A percentile compares a stretch with the other conserved stretches of the same genome.
phyloP scores from a whole-genome alignment of 37 sponge, comb jelly and placozoan species.

The Spongilla lacustris region DNA sequence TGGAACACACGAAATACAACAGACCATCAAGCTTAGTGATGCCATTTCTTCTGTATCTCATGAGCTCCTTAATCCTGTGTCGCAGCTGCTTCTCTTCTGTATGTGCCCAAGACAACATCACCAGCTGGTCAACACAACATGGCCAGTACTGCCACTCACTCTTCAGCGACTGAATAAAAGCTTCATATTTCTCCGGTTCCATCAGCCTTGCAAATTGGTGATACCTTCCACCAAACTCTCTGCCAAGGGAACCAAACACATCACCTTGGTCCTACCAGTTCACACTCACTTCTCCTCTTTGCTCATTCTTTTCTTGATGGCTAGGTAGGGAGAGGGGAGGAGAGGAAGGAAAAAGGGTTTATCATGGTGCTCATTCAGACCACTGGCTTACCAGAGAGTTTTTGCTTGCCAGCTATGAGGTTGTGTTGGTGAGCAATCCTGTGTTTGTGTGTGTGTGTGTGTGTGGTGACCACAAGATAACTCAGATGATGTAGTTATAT shows the following conservation, averaged over 20 bases:
- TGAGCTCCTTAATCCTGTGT: slow-evolving; percentile 64
- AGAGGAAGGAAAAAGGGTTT: background rate
- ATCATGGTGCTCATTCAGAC: background rate
- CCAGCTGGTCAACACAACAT: too few relatives aligned
- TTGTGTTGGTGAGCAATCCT: slow-evolving; percentile 66
- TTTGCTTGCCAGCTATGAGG: slow-evolving; percentile 69
- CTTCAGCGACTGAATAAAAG: slow-evolving; percentile 64
- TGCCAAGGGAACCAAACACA: too few relatives aligned
- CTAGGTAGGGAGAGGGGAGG: slow-evolving; percentile 17
- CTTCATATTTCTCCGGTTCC: slow-evolving; percentile 64
- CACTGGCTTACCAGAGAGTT: slow-evolving; percentile 44
- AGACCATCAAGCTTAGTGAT: slow-evolving; percentile 70
- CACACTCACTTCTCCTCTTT: slow-evolving; percentile 69
- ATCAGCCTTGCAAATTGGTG: slow-evolving; percentile 63
- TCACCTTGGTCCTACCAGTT: background rate
- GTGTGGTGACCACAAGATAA: background rate
- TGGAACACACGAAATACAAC: background rate
- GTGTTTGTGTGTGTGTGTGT: background rate
- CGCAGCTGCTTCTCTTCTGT: slow-evolving; percentile 69
- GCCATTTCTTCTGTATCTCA: slow-evolving; percentile 68
- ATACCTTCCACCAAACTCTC: slow-evolving; percentile 64
- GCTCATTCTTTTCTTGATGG: slow-evolving; percentile 50
- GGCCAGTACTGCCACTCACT: too few relatives aligned
- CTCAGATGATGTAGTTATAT: too few relatives aligned
- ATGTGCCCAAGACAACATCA: background rate